These are phyloP conservation scores for Peromyscus nudipes DNA, from an alignment of 2,797 vertebrate species.

Conservation along the genomic window DNA sequence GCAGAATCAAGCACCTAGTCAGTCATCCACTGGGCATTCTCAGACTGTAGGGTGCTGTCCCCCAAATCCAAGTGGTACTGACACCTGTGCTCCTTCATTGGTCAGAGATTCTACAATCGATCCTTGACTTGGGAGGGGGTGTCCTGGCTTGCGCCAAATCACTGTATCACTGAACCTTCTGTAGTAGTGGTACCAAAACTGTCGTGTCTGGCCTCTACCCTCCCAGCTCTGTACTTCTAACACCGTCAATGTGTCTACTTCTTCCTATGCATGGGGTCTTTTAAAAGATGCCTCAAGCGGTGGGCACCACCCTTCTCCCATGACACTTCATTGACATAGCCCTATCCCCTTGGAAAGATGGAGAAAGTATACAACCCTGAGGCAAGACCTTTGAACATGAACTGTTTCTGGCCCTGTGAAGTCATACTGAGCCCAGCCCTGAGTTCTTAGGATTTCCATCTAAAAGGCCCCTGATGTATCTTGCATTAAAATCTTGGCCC, in stretches of 20 bases:
- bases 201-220: not conserved
- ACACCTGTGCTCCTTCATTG: not conserved
- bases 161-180: not conserved
- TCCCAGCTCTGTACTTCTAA: fast-evolving
- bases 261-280: not conserved
- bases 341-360: not conserved
- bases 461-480: not conserved
- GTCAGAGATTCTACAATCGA: fast-evolving
- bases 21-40: not conserved
- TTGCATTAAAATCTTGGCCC: not conserved
- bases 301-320: no score
- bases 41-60: not conserved
- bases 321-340: no score
- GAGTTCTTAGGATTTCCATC: no score
- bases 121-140: no score
- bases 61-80: not conserved
- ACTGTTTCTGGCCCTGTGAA: not conserved
- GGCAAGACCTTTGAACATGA: not conserved
- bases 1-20: not conserved
- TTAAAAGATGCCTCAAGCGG: no score
- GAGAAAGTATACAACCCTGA: not conserved
- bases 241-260: not conserved
- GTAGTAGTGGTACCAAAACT: fast-evolving
- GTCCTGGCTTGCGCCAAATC: fast-evolving
- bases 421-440: not conserved